A percentile compares a stretch with the other conserved stretches of the same genome.
These are phyloP conservation scores for Rhorus exstirpatorius DNA, from an alignment of 2,888 invertebrate genomes.

Conservation along the genomic window DNA sequence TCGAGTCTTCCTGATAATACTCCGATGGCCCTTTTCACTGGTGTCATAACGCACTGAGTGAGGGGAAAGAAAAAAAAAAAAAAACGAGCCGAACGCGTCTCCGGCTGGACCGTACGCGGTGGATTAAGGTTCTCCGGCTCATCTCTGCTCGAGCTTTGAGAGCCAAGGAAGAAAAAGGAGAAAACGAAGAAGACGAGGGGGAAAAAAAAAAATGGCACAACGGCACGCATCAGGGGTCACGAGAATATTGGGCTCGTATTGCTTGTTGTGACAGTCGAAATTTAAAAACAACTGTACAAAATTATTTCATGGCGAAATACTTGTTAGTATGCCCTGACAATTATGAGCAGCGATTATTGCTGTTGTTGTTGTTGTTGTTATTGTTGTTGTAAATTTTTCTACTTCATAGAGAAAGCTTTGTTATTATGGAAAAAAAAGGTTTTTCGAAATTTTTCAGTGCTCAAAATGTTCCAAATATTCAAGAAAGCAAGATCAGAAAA, in stretches of 20 bases:
- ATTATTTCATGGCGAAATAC: neutral
- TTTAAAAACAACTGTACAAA: constrained; percentile 8
- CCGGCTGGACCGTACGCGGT: neutral
- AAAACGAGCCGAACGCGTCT: constrained; percentile 18
- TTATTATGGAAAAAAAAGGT: too few relatives aligned
- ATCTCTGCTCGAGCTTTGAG: constrained; percentile 24
- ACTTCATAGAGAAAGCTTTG: too few relatives aligned
- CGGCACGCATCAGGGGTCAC: constrained; percentile 34
- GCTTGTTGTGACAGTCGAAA: constrained; percentile 34
- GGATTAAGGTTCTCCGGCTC: constrained; percentile 53
- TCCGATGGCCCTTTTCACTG: constrained; percentile 49
- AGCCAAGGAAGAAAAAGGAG: neutral
- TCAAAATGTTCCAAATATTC: too few relatives aligned
- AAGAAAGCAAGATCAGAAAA: too few relatives aligned
- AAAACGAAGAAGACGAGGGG: neutral
- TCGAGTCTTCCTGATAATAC: constrained; percentile 57
- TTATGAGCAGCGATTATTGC: too few relatives aligned
- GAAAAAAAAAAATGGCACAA: constrained; percentile 15
- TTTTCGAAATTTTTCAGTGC: too few relatives aligned
- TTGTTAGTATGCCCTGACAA: neutral
- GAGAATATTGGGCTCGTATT: constrained; percentile 27
- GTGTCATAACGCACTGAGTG: constrained; percentile 35
- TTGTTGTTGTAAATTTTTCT: too few relatives aligned
- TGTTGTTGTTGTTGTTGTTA: too few relatives aligned
- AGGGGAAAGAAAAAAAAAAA: constrained; percentile 8